Percentiles rank a stretch among this genome's conserved stretches.
Conservation (phyloP, 2,888 invertebrate species). For the Perdita meconis region DNA sequence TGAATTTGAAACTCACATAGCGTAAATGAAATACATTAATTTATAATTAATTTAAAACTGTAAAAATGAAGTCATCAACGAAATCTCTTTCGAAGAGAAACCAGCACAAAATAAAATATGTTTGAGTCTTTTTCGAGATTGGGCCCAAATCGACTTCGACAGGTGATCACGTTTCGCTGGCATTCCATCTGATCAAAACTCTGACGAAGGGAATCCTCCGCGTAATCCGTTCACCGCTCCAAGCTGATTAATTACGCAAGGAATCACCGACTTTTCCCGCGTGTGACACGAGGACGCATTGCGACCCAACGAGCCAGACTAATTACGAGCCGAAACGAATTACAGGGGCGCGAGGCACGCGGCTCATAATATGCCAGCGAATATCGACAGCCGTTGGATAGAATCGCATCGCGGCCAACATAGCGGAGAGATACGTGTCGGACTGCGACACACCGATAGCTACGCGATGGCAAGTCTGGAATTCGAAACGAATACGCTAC, state of each 20-base stretch:
- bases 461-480: conserved; percentile 41
- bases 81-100: too few species aligned
- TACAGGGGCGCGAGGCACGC: conserved; percentile 4
- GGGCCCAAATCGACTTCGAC: not conserved
- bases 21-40: too few species aligned
- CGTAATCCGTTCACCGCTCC: not conserved
- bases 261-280: not conserved
- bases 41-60: too few species aligned
- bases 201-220: not conserved
- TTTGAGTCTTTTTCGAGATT: too few species aligned
- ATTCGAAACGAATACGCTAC: conserved; percentile 39
- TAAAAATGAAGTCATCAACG: too few species aligned
- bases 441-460: conserved; percentile 43
- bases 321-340: conserved; percentile 14
- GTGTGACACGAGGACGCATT: not conserved
- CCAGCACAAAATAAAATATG: too few species aligned
- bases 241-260: not conserved
- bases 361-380: conserved; percentile 36
- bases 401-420: conserved; percentile 51
- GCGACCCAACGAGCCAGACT: not conserved
- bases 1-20: too few species aligned
- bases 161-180: not conserved
- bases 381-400: conserved; percentile 41
- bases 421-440: conserved; percentile 19
- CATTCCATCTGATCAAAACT: not conserved